Base-by-base conservation (phyloP, 1,140 invertebrate species). In the Planococcus citri region DNA sequence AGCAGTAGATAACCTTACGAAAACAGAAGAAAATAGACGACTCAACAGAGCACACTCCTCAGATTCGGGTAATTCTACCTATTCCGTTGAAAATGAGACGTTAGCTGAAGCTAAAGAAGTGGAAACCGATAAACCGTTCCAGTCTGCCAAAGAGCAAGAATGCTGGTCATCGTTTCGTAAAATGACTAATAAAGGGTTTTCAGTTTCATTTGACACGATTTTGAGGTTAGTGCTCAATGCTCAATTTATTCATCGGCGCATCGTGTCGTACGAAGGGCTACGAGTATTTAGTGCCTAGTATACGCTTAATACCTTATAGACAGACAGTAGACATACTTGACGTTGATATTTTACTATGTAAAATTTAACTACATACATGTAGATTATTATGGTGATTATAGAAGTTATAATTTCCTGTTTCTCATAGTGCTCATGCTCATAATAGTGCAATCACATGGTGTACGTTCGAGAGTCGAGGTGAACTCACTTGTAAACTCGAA, bases 161-260 rank as follows among this genome's bases (percentile, higher is more conserved):
- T 88, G 86, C 74, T 88, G 86, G 86, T 82, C 84, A 68, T 77
- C 87, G 64, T 87, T 83, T 71, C 80, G 81, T 69, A 83, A 83
- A 78, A 87, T 88, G 85, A 82, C 80, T n/a, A 83, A 84, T 71
- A 87, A 86, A 76, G 86, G 86, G 0, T 81, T 88, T n/a, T 83
- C 80, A 41, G 83, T 88, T 2, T 84, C 83, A 2, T 87, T 85
- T 70, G 85, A 88, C 68, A 87, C 86, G 0, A 83, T 88, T 29
- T 76, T 87, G 37, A 82, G 86, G 77, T 76, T 58, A 69, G 69
- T 41, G 14, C 41, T 1, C n/a, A n/a, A n/a, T n/a, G n/a, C n/a
- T n/a, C n/a, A n/a, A n/a, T n/a, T n/a, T n/a, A n/a, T 27, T 12
- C n/a, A 41, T 41, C 37, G n/a, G n/a, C n/a, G n/a, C n/a, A n/a